phyloP scores from a whole-genome alignment of 1,140 invertebrate species.

The Homarus americanus region DNA sequence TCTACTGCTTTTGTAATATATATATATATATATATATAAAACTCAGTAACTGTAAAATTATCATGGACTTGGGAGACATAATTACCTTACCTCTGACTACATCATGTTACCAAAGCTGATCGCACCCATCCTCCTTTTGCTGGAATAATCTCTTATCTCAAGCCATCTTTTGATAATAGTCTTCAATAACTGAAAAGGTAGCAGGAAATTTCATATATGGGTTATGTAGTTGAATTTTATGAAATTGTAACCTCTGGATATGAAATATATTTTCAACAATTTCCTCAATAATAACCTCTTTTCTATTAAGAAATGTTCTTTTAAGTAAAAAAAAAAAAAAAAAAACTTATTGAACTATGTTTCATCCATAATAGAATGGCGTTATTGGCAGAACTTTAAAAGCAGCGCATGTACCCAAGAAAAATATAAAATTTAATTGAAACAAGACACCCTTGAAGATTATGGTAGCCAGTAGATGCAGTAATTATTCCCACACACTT shows the following conservation, averaged over 20 bases:
- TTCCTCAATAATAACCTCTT: too few species aligned
- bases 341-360: too few species aligned
- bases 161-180: not conserved
- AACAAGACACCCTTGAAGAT: too few species aligned
- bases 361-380: too few species aligned
- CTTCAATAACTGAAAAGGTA: not conserved
- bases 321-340: too few species aligned
- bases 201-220: not conserved
- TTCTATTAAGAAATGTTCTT: too few species aligned
- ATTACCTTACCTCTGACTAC: not conserved
- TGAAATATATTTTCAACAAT: too few species aligned
- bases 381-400: too few species aligned
- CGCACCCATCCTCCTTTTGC: not conserved
- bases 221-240: not conserved
- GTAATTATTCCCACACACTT: too few species aligned
- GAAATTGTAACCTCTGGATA: not conserved
- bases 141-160: not conserved
- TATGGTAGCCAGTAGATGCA: too few species aligned
- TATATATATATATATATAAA: not conserved
- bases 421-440: too few species aligned
- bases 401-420: too few species aligned
- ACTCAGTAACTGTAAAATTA: not conserved
- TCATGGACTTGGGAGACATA: not conserved
- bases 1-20: not conserved
- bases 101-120: not conserved